phyloP scores from a whole-genome alignment of 2,113 vertebrate species.

The Nanorana parkeri region DNA sequence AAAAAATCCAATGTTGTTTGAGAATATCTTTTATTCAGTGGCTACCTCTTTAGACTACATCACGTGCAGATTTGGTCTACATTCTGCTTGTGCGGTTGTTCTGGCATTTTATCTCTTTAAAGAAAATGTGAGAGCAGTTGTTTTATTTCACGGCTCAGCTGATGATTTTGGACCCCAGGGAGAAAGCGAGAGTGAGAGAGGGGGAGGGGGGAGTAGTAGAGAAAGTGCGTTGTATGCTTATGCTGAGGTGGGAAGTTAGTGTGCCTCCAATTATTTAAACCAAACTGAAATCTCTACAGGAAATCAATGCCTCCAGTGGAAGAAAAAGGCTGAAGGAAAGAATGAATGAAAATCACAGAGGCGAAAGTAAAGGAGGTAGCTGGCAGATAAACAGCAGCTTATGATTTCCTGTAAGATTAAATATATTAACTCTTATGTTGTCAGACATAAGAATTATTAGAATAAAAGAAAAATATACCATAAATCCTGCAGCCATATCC shows the following conservation, averaged over 20 bases:
- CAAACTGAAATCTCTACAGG: slow-evolving; percentile 37
- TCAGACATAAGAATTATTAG: no score
- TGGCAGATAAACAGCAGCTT: not conserved
- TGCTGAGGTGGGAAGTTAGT: not conserved
- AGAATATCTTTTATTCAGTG: not conserved
- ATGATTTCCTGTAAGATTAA: not conserved
- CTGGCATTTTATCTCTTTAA: slow-evolving; percentile 35
- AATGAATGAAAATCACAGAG: slow-evolving; percentile 39
- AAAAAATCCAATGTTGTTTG: no score
- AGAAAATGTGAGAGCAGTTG: slow-evolving; percentile 44
- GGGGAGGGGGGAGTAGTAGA: not conserved
- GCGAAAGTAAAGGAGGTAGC: not conserved
- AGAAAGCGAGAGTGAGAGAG: not conserved
- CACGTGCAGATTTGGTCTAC: not conserved
- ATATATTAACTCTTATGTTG: not conserved
- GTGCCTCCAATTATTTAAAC: slow-evolving; percentile 39
- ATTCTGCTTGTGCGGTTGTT: slow-evolving; percentile 16
- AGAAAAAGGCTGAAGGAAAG: slow-evolving; percentile 26
- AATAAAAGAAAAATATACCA: no score
- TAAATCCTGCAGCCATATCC: no score
- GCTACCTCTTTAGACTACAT: not conserved
- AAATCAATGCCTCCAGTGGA: slow-evolving; percentile 43
- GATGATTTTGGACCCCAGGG: slow-evolving; percentile 44
- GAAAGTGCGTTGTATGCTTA: not conserved
- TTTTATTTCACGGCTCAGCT: slow-evolving; percentile 53